Evolutionary conservation across 2,113 vertebrate species (phyloP).

Genomic region (Aptenodytes forsteri): DNA sequence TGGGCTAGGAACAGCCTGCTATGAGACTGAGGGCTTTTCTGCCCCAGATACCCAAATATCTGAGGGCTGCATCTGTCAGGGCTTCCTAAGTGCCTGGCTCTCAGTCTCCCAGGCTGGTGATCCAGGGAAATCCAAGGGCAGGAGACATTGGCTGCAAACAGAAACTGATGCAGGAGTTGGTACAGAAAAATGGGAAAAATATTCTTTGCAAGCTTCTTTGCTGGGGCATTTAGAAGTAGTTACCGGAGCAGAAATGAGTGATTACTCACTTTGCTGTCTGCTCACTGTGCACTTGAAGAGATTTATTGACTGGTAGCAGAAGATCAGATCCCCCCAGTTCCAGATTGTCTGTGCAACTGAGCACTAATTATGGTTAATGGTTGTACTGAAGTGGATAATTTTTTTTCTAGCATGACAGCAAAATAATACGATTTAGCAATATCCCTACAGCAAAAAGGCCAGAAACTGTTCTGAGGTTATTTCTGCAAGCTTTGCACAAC

Average conservation of each 20-base stretch:
- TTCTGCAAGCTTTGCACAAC: constrained; percentile 13
- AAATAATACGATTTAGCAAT: constrained; percentile 51
- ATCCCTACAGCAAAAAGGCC: background rate
- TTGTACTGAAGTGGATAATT: constrained; percentile 5
- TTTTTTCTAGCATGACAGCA: constrained; percentile 8
- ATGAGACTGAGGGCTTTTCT: background rate
- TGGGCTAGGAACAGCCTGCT: background rate
- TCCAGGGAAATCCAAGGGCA: background rate
- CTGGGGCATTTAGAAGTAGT: background rate
- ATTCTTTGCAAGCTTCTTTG: background rate
- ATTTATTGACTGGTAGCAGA: constrained; percentile 41
- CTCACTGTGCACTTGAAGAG: background rate
- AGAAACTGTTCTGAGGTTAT: background rate
- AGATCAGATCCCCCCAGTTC: background rate
- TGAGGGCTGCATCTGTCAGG: background rate
- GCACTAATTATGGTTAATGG: constrained; percentile 47
- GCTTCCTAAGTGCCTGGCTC: background rate
- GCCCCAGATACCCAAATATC: background rate
- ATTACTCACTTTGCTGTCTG: constrained; percentile 18
- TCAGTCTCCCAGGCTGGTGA: background rate
- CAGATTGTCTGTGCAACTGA: background rate
- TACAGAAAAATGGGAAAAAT: background rate
- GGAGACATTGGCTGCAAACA: background rate
- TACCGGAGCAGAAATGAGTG: constrained; percentile 8
- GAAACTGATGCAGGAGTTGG: background rate